Percentiles rank a stretch among this genome's conserved stretches.
Conservation (phyloP, 2,888 invertebrate species). For the Synanthedon vespiformis region DNA sequence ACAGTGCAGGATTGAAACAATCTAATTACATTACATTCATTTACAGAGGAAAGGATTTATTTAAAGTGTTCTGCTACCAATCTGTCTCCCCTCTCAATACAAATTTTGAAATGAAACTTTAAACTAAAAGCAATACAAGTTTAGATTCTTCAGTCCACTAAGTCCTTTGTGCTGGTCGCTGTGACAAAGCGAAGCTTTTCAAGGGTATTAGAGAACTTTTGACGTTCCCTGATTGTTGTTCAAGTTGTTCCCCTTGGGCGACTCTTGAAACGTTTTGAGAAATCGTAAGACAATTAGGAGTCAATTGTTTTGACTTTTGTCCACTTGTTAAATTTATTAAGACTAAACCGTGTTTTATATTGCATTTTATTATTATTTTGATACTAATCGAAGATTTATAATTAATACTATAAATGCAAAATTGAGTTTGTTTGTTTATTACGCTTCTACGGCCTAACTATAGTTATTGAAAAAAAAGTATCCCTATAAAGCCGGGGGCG, state of each 20-base stretch:
- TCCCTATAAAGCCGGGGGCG: too few species aligned
- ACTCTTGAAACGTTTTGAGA: slow-evolving; percentile 6
- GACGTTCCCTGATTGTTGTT: slow-evolving; percentile 28
- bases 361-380: too few species aligned
- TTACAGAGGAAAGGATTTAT: too few species aligned
- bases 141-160: slow-evolving; percentile 15
- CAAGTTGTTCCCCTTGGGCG: neutral
- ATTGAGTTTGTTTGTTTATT: too few species aligned
- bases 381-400: too few species aligned
- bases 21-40: too few species aligned
- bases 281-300: neutral
- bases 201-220: slow-evolving; percentile 46
- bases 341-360: neutral
- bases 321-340: neutral
- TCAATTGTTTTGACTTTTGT: neutral
- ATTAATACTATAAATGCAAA: too few species aligned
- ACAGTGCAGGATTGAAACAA: too few species aligned
- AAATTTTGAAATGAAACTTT: slow-evolving; percentile 26
- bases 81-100: neutral
- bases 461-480: neutral
- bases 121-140: slow-evolving; percentile 37
- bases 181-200: slow-evolving; percentile 32
- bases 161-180: slow-evolving; percentile 21
- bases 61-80: neutral
- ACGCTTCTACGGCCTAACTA: too few species aligned